Conservation (phyloP, 2,113 vertebrate genomes). For the Echinops telfairi region DNA sequence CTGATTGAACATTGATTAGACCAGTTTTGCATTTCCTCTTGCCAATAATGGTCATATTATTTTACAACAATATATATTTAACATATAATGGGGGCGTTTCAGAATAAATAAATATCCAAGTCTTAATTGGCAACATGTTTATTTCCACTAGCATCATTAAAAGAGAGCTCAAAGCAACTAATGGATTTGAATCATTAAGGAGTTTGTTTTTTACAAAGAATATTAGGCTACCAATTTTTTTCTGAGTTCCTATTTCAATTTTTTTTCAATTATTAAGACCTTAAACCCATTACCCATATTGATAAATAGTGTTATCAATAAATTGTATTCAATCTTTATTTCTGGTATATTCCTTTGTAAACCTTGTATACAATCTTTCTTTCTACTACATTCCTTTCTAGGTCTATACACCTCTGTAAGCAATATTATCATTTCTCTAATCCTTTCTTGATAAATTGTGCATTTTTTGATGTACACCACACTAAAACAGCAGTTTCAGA, state of each 20-base stretch:
- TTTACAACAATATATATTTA: conserved; percentile 35
- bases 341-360: too few relatives aligned
- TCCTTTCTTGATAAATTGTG: too few relatives aligned
- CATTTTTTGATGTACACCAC: too few relatives aligned
- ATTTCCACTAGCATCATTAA: conserved; percentile 49
- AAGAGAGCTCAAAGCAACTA: conserved; percentile 41
- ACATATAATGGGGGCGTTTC: not conserved
- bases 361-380: too few relatives aligned
- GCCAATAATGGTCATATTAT: conserved; percentile 63
- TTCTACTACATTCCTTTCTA: too few relatives aligned
- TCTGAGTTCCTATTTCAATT: not conserved
- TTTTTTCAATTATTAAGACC: conserved; percentile 51
- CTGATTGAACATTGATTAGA: conserved; percentile 38
- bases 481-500: too few relatives aligned
- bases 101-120: conserved; percentile 42
- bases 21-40: conserved; percentile 52
- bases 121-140: conserved; percentile 21
- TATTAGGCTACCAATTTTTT: conserved; percentile 35
- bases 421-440: too few relatives aligned
- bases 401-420: too few relatives aligned
- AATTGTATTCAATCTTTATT: too few relatives aligned
- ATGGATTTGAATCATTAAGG: conserved; percentile 21
- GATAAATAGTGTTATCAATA: conserved; percentile 5
- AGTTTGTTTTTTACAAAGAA: conserved; percentile 40
- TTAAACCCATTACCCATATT: not conserved